A percentile compares a stretch with the other conserved stretches of the same genome.
phyloP scores from a whole-genome alignment of 2,888 invertebrate genomes.

The Heliconius charithonia region DNA sequence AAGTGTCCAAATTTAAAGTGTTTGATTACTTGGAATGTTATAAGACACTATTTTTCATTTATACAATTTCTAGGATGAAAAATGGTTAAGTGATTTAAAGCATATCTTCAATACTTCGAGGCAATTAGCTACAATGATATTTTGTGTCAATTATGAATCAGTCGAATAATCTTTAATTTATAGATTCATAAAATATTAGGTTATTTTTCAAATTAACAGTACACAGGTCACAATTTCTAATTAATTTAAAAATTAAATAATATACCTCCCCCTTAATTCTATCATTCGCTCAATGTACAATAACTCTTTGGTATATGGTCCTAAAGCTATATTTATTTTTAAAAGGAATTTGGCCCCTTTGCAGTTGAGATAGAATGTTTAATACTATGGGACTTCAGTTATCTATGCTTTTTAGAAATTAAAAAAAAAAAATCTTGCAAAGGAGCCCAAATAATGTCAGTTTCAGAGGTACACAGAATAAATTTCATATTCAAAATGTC shows the following conservation, averaged over 20 bases:
- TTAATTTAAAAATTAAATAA: slow-evolving; percentile 75
- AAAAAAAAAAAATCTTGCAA: slow-evolving; percentile 29
- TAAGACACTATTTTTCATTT: slow-evolving; percentile 80
- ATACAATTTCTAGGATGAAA: slow-evolving; percentile 68
- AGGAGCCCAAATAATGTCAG: slow-evolving; percentile 44
- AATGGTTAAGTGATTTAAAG: slow-evolving; percentile 69
- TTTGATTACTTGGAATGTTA: slow-evolving; percentile 82
- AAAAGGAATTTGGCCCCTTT: slow-evolving; percentile 70
- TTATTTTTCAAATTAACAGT: slow-evolving; percentile 72
- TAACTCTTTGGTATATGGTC: slow-evolving; percentile 82
- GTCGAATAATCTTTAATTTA: slow-evolving; percentile 45
- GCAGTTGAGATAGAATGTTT: slow-evolving; percentile 48
- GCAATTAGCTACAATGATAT: slow-evolving; percentile 47
- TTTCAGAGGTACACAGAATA: slow-evolving; percentile 33
- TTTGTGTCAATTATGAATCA: slow-evolving; percentile 44
- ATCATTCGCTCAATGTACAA: slow-evolving; percentile 77
- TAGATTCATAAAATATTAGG: slow-evolving; percentile 55
- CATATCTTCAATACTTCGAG: slow-evolving; percentile 60
- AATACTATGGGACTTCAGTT: slow-evolving; percentile 28
- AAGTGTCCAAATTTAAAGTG: slow-evolving; percentile 82
- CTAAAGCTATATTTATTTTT: slow-evolving; percentile 77
- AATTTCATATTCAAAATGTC: slow-evolving; percentile 35
- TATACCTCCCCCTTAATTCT: slow-evolving; percentile 66
- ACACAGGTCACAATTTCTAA: slow-evolving; percentile 74
- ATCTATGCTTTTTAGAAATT: slow-evolving; percentile 30